Base-by-base conservation (phyloP, 1,140 invertebrate species). In the Lasioglossum albipes region DNA sequence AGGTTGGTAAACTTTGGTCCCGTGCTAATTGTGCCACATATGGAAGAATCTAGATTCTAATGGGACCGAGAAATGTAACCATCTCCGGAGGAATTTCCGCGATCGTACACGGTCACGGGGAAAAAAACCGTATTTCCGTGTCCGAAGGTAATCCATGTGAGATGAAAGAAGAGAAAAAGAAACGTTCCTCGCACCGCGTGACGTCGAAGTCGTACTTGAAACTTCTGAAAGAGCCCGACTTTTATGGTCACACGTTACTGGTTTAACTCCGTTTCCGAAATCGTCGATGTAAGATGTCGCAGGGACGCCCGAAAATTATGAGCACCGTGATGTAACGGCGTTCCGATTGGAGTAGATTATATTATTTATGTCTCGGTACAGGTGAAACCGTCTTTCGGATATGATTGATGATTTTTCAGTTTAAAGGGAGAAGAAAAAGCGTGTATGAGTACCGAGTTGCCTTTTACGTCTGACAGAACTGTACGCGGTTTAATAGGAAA, bases 191-290 rank as follows among this genome's bases (percentile, higher is more conserved):
- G 45, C 5, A 27, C 54, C 16, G 36, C 12, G 5, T 74, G 77
- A 79, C 62, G 70, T 79, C 49, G 61, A 75, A 31, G 27, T 68
- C 79, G 73, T 80, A 80, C 79, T 80, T 80, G 79, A 75, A 80
- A 52, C 65, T 75, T 80, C 66, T 36, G 72, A 80, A 80, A 69
- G 72, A 69, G 20, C 31, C 73, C 42, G 65, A 81, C 79, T 77
- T 81, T 70, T 81, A 81, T 81, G 79, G 79, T 77, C 79, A 81
- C 79, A 81, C 74, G 79, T 81, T 65, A 61, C 79, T 3, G 36
- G 67, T 69, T 77, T 27, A 81, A 71, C 22, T 27, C 41, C 22
- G 70, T 74, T 74, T 69, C 45, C 71, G 20, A 61, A 80, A 69
- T n/a, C 31, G n/a, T 62, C 57, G 45, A 69, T 69, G 36, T 52